Conservation (phyloP, 2,113 vertebrate genomes). For the Motacilla alba region DNA sequence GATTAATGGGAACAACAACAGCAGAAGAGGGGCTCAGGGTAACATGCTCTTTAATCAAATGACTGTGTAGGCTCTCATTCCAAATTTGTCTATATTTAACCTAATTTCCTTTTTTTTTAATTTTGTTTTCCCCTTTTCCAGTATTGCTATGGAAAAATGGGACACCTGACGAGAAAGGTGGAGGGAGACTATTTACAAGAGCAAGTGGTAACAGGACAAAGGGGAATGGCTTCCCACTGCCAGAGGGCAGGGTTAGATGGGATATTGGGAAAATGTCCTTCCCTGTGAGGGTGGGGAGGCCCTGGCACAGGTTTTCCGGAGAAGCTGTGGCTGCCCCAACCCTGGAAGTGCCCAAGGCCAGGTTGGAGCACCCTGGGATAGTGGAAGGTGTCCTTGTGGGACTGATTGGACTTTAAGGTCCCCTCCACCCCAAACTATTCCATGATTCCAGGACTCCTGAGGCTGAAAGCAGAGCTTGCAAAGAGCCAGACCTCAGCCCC, state of each 20-base stretch:
- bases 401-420: too few species aligned
- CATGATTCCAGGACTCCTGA: background rate
- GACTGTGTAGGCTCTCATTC: background rate
- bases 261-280: background rate
- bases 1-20: background rate
- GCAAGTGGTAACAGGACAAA: background rate
- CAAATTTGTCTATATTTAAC: background rate
- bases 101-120: background rate
- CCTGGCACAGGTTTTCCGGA: background rate
- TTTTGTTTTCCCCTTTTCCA: background rate
- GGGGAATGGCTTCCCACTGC: background rate
- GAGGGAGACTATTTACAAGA: background rate
- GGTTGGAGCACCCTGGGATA: background rate
- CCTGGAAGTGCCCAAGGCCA: background rate
- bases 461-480: background rate
- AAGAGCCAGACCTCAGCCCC: background rate
- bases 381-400: background rate
- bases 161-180: background rate
- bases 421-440: background rate
- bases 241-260: background rate
- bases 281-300: background rate
- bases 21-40: background rate
- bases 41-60: background rate
- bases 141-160: background rate
- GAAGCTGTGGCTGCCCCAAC: background rate